A percentile compares a stretch with the other conserved stretches of the same genome.
Evolutionary conservation across 1,140 invertebrate species (phyloP).

Genomic region (Megathymus violae): DNA sequence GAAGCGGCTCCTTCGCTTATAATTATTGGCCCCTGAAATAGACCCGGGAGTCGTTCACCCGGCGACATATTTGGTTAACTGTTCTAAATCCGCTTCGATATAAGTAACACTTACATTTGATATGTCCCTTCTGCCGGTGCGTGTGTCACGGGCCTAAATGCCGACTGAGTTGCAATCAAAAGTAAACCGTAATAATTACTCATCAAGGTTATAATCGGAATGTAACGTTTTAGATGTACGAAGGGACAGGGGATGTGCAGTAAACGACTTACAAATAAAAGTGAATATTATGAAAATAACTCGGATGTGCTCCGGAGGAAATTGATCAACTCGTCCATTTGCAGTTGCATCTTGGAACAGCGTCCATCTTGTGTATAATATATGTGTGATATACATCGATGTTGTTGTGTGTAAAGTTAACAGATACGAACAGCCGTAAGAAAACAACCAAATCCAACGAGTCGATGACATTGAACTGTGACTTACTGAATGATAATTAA

Average conservation of each 20-base stretch:
- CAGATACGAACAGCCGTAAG: no score
- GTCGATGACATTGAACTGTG: no score
- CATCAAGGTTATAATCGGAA: neutral
- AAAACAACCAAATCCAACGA: no score
- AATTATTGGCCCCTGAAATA: conserved; percentile 60
- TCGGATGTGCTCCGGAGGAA: conserved; percentile 28
- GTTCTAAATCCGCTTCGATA: conserved; percentile 41
- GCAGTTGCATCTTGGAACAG: neutral
- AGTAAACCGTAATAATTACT: neutral
- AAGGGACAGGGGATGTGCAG: conserved; percentile 9
- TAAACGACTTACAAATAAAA: conserved; percentile 32
- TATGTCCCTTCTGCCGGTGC: conserved; percentile 37
- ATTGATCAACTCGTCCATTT: conserved; percentile 25
- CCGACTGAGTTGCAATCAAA: neutral
- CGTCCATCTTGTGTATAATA: neutral
- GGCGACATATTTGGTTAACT: conserved; percentile 60
- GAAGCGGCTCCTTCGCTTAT: conserved; percentile 47
- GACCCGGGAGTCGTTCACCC: conserved; percentile 60
- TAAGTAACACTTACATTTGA: conserved; percentile 50
- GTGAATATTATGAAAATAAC: conserved; percentile 31
- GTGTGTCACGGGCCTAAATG: conserved; percentile 25
- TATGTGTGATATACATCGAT: neutral
- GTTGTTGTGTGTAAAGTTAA: no score
- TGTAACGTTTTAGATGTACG: neutral
- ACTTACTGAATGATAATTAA: no score